Evolutionary conservation across 2,113 vertebrate genomes (phyloP).

Genomic region (Pseudorasbora parva): DNA sequence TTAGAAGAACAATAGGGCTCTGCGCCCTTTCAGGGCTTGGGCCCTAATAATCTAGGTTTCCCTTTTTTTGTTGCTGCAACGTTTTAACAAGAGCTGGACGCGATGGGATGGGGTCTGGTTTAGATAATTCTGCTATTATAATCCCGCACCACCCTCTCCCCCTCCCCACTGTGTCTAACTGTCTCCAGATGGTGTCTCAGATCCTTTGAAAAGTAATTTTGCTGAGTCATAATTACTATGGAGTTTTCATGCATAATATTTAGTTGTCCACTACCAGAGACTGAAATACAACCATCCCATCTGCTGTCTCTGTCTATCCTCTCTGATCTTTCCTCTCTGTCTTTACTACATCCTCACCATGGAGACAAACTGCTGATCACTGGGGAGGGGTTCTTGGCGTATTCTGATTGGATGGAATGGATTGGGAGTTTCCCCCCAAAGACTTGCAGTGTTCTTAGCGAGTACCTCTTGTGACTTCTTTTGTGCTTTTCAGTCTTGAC

Average conservation of each 20-base stretch:
- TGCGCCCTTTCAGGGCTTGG: too few species aligned
- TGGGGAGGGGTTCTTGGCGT: not conserved
- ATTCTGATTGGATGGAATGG: slow-evolving; percentile 39
- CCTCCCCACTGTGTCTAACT: slow-evolving; percentile 54
- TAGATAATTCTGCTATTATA: not conserved
- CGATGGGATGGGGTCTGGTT: not conserved
- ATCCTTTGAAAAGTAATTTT: slow-evolving; percentile 38
- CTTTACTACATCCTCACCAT: not conserved
- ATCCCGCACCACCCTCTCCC: slow-evolving; percentile 26
- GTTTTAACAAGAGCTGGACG: not conserved
- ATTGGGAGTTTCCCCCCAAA: slow-evolving; percentile 17
- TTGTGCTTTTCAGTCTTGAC: not conserved
- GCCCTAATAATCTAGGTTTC: not conserved
- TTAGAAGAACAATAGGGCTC: too few species aligned
- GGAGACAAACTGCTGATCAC: not conserved
- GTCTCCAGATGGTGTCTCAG: slow-evolving; percentile 71
- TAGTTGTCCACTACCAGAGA: not conserved
- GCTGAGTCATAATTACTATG: slow-evolving; percentile 67
- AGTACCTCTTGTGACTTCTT: not conserved
- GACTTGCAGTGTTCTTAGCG: not conserved
- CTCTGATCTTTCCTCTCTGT: not conserved
- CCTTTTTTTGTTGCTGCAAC: not conserved
- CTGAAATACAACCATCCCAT: not conserved
- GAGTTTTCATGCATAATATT: slow-evolving; percentile 52
- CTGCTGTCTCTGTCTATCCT: not conserved